These are phyloP conservation scores for Autographa pulchrina DNA, from an alignment of 2,888 invertebrate genomes.

Conservation along the genomic window DNA sequence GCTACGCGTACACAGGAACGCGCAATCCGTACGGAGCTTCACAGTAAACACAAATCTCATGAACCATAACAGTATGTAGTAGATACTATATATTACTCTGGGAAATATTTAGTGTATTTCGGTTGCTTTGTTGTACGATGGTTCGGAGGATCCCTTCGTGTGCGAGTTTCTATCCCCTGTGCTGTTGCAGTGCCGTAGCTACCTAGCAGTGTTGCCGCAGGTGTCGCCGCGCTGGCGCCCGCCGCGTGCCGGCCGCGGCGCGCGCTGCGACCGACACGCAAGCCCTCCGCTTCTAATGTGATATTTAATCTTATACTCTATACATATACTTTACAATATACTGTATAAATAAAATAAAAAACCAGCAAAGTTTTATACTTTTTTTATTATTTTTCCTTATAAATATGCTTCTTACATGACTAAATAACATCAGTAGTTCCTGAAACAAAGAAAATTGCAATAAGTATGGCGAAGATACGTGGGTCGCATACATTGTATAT, in stretches of 20 bases:
- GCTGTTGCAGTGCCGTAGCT: too few relatives aligned
- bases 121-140: too few relatives aligned
- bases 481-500: neutral
- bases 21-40: too few relatives aligned
- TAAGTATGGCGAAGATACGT: neutral
- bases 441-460: constrained; percentile 73
- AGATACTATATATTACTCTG: too few relatives aligned
- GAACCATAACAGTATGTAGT: too few relatives aligned
- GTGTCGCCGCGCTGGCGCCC: neutral
- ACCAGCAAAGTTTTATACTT: constrained; percentile 63
- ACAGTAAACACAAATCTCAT: too few relatives aligned
- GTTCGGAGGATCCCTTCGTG: too few relatives aligned
- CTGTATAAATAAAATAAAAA: constrained; percentile 60
- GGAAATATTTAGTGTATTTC: too few relatives aligned
- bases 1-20: too few relatives aligned
- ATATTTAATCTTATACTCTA: constrained; percentile 21
- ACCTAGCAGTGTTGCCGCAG: too few relatives aligned
- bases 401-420: constrained; percentile 66
- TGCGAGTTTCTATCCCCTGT: too few relatives aligned
- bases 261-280: neutral
- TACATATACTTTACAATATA: constrained; percentile 2
- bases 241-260: neutral
- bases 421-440: constrained; percentile 82
- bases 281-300: constrained; percentile 8
- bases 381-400: constrained; percentile 69